These are phyloP conservation scores for Mamestra brassicae DNA, from an alignment of 2,888 invertebrate species.

Conservation along the genomic window DNA sequence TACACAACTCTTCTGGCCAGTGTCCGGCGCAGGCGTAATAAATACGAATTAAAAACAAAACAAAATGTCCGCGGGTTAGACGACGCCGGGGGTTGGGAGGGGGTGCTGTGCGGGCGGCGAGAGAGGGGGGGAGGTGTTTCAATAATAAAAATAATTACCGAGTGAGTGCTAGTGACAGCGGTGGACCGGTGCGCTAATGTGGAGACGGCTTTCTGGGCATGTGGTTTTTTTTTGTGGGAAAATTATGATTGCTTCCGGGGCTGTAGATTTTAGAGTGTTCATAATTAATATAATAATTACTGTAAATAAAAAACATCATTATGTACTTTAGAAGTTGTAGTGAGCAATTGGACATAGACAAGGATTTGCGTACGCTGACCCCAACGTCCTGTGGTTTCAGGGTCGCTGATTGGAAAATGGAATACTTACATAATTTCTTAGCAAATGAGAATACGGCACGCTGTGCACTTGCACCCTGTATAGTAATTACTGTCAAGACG, in stretches of 20 bases:
- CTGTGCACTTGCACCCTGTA: too few relatives aligned
- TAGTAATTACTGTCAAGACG: too few relatives aligned
- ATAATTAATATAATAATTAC: too few relatives aligned
- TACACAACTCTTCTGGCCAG: slow-evolving; percentile 42
- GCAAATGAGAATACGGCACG: too few relatives aligned
- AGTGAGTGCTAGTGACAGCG: slow-evolving; percentile 81
- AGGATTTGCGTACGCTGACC: too few relatives aligned
- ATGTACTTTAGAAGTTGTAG: too few relatives aligned
- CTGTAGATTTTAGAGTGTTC: too few relatives aligned
- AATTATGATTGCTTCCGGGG: neutral
- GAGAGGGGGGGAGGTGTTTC: slow-evolving; percentile 68
- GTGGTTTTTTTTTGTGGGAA: neutral
- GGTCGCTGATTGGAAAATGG: too few relatives aligned
- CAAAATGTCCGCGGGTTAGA: slow-evolving; percentile 60
- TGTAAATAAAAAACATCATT: too few relatives aligned
- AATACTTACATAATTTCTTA: too few relatives aligned
- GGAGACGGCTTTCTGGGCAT: slow-evolving; percentile 67
- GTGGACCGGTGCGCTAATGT: slow-evolving; percentile 54
- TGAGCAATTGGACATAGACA: too few relatives aligned
- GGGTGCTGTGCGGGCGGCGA: slow-evolving; percentile 34
- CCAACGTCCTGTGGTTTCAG: too few relatives aligned
- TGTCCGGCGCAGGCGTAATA: slow-evolving; percentile 69
- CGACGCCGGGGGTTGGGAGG: slow-evolving; percentile 37
- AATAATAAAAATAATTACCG: slow-evolving; percentile 82
- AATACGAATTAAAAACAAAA: slow-evolving; percentile 76